These are phyloP conservation scores for Leptopilina boulardi DNA, from an alignment of 1,140 invertebrate species.

Conservation along the genomic window DNA sequence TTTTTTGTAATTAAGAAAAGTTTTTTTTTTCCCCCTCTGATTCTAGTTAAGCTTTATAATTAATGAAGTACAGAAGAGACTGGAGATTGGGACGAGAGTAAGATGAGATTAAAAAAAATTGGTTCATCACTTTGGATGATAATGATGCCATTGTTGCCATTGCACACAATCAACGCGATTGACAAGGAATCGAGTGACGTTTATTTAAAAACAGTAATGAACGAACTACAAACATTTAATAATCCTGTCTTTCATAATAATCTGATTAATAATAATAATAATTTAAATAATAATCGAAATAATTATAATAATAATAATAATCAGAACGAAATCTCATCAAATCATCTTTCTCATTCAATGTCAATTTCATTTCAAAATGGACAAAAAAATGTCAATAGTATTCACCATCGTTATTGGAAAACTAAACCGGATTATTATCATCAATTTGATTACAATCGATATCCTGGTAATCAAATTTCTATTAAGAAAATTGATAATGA, in stretches of 20 bases:
- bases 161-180: background rate
- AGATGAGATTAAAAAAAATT: slow-evolving; percentile 26
- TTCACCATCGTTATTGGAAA: background rate
- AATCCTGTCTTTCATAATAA: background rate
- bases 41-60: background rate
- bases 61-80: background rate
- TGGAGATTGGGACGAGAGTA: slow-evolving; percentile 11
- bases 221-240: slow-evolving; percentile 20
- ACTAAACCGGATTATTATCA: background rate
- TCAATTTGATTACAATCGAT: slow-evolving; percentile 8
- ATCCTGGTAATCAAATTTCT: background rate
- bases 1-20: background rate
- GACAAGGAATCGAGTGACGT: slow-evolving; percentile 1
- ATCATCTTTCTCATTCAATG: background rate
- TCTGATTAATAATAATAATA: no score
- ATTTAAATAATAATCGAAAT: no score
- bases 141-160: slow-evolving; percentile 12
- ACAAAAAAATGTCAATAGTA: background rate
- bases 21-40: background rate
- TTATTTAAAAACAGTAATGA: slow-evolving; percentile 17
- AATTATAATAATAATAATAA: no score
- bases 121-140: slow-evolving; percentile 27
- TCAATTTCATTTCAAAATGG: background rate
- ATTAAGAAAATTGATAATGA: background rate
- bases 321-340: background rate